phyloP scores from a whole-genome alignment of 2,888 invertebrate species.

The Agrenia bidenticulata region DNA sequence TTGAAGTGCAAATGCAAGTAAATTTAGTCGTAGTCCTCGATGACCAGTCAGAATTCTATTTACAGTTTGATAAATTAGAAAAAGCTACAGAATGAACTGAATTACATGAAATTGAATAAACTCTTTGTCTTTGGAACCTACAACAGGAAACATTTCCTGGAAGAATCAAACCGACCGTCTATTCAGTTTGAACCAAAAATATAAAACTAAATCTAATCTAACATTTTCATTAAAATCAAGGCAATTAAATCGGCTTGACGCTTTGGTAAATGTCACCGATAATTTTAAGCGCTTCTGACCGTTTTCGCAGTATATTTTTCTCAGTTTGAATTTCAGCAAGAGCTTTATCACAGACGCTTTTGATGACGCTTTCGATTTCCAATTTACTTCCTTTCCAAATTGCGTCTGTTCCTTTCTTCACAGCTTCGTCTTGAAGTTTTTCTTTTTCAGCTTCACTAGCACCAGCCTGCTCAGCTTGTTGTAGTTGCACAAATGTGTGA shows the following conservation, averaged over 20 bases:
- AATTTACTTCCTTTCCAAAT: conserved; percentile 53
- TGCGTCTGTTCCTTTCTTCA: conserved; percentile 51
- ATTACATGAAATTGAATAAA: too few species aligned
- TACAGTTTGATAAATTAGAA: too few species aligned
- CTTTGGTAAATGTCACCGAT: conserved; percentile 52
- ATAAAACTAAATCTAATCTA: too few species aligned
- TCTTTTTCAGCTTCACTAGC: conserved; percentile 48
- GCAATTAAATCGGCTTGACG: conserved; percentile 31
- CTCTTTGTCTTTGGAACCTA: too few species aligned
- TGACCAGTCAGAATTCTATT: too few species aligned
- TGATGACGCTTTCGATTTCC: conserved; percentile 51
- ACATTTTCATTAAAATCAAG: conserved; percentile 5
- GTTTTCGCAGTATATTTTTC: conserved; percentile 36
- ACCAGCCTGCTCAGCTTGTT: conserved; percentile 51
- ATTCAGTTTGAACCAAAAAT: too few species aligned
- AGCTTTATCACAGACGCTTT: conserved; percentile 47
- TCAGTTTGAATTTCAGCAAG: conserved; percentile 38
- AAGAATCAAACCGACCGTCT: too few species aligned
- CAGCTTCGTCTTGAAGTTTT: conserved; percentile 50
- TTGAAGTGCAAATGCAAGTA: too few species aligned
- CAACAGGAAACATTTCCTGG: too few species aligned
- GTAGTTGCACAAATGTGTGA: conserved; percentile 51
- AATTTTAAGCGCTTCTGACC: conserved; percentile 52
- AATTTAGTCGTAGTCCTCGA: too few species aligned
- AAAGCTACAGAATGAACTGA: too few species aligned